Base-by-base conservation (phyloP, 2,113 vertebrate species). In the Spea multiplicata region DNA sequence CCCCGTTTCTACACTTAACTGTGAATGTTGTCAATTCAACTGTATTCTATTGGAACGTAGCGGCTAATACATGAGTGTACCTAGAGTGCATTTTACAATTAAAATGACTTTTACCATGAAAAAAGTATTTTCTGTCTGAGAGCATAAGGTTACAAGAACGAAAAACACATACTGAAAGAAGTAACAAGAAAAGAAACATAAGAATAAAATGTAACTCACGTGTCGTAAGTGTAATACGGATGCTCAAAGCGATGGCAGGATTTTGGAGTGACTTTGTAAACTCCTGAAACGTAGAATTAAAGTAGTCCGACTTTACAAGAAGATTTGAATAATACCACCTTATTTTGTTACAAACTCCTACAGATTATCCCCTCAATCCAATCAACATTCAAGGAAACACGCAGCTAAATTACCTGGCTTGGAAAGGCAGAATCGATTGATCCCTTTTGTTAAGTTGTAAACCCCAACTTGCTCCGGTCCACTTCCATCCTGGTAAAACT, bases 211-310 rank as follows among this genome's bases (percentile, higher is more conserved):
- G 0, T 66, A 73, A 89, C 97, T 92, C 93, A 99, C 97, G 97
- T 99, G 86, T 97, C 96, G 0, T 99, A 99, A 71, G 93, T 98
- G 87, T 99, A 99, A 88, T 95, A 96, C 0, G 97, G 93, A 57
- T 99, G 97, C 9, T 99, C 96, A 80, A 99, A 99, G 79, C 96
- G 95, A 87, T 99, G 97, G 88, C 97, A 99, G 85, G 97, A 99
- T 62, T 95, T 96, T 1, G 97, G 97, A 65, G 97, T 98, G 87
- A 99, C 96, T 90, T 98, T 98, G 86, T 99, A 99, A 69, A 98
- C 94, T 80, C 97, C 97, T 99, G 84, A 10, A 76, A 53, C 76
- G 9, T 48, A 47, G 4, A 12, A 47, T 13, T 13, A 59, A 67
- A 48, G 46, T 47, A 47, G 8, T 8, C 45, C 17, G 53, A 59